Percentiles rank a stretch among this genome's conserved stretches.
Evolutionary conservation across 2,113 vertebrate species (phyloP).

Genomic region (Anarhynchus alexandrinus): DNA sequence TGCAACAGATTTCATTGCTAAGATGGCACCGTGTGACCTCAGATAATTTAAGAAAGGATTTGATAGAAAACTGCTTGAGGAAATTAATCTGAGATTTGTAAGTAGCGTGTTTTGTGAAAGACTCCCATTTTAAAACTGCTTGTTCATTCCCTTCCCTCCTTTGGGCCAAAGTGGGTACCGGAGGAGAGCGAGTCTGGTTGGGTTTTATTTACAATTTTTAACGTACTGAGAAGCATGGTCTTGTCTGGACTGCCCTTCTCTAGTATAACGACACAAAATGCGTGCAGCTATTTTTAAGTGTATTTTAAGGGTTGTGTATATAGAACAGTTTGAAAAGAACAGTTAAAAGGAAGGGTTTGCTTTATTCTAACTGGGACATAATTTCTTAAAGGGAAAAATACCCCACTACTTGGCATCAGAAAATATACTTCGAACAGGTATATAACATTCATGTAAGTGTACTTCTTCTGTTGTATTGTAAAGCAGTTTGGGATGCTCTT

Average conservation of each 20-base stretch:
- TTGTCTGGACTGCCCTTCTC: conserved; percentile 72
- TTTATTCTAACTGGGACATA: conserved; percentile 69
- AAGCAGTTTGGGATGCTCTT: conserved; percentile 24
- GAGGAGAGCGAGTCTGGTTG: conserved; percentile 59
- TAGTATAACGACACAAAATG: conserved; percentile 49
- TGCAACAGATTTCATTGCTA: conserved; percentile 67
- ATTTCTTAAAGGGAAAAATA: conserved; percentile 41
- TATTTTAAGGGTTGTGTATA: conserved; percentile 78
- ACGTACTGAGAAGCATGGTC: conserved; percentile 65
- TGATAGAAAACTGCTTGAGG: conserved; percentile 53
- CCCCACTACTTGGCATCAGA: conserved; percentile 45
- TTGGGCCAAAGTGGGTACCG: conserved; percentile 39
- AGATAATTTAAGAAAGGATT: conserved; percentile 61
- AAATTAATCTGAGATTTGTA: conserved; percentile 51
- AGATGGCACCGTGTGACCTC: conserved; percentile 60
- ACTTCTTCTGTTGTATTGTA: conserved; percentile 13
- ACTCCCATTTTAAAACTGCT: conserved; percentile 73
- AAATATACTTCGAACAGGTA: neutral
- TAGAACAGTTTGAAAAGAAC: conserved; percentile 53
- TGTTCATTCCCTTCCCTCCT: conserved; percentile 64
- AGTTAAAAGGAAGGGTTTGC: conserved; percentile 60
- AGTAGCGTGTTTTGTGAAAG: conserved; percentile 70
- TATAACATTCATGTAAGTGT: conserved; percentile 12
- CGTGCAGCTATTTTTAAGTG: conserved; percentile 77
- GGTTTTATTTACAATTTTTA: conserved; percentile 75